Evolutionary conservation across 2,113 vertebrate genomes (phyloP), one percentile per base, ranked within the genome.

Genomic region (Gopherus flavomarginatus): DNA sequence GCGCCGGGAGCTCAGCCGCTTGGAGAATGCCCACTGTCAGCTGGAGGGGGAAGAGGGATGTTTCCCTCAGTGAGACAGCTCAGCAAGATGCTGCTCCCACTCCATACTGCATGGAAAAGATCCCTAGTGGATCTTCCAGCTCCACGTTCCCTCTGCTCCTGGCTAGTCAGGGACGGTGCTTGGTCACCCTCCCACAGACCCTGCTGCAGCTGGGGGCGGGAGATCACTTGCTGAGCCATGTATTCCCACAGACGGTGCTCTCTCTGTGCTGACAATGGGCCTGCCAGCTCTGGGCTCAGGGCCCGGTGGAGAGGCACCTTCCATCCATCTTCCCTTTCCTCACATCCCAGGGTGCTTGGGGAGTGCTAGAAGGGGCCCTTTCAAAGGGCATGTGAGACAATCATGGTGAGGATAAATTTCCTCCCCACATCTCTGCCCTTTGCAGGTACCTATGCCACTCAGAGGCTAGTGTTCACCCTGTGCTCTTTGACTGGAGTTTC

Each of bases 21-120:
- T 99, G 99, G 90, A 99, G 99, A 95, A 99, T 99, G 10, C 99
- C 99, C 77, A 99, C 99, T 0, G 99, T 99, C 56, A 99, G 98
- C 99, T 99, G 98, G n/a, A 54, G 92, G 89, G n/a, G 52, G 78
- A 29, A 94, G n/a, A 89, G n/a, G 29, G 29, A 26, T 10, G 16
- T n/a, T 14, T 53, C n/a, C 81, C 50, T 75, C 87, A 80, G 54
- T 0, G 4, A 79, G 52, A 47, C 0, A 1, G 35, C 12, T 89
- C 59, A 78, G 59, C 31, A 44, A 22, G 0, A 0, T 0, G 24
- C 59, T 13, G 47, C 38, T 21, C 56, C 85, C 21, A 31, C 59
- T 69, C 31, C 38, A 22, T 7, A 65, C 44, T 17, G 8, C 26
- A 11, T 16, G 29, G 31, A 16, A 24, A 27, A 38, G 21, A 16